phyloP scores from a whole-genome alignment of 2,888 invertebrate species.

The Yponomeuta plumbellus region DNA sequence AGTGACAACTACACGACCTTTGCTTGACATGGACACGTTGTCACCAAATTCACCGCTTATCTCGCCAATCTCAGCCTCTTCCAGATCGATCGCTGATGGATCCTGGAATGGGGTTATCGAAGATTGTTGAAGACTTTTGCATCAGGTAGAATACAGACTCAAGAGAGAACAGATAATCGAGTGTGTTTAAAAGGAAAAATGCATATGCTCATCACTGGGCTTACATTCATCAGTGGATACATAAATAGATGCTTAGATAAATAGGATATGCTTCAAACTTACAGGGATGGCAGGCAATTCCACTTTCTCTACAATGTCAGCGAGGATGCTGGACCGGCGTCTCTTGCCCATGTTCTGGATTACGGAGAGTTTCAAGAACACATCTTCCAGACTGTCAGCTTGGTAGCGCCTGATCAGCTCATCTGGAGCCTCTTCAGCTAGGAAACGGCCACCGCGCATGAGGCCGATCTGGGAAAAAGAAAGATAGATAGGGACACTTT shows the following conservation, averaged over 20 bases:
- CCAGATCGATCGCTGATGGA: constrained; percentile 79
- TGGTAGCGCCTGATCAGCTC: constrained; percentile 83
- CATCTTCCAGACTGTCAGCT: constrained; percentile 85
- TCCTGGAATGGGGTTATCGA: constrained; percentile 46
- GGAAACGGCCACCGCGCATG: constrained; percentile 88
- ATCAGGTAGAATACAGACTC: too few relatives aligned
- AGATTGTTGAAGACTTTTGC: too few relatives aligned
- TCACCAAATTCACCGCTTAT: constrained; percentile 93
- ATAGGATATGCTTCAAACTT: constrained; percentile 32
- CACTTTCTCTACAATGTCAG: constrained; percentile 83
- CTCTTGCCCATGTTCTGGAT: constrained; percentile 89
- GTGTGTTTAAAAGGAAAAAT: too few relatives aligned
- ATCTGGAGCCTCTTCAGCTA: constrained; percentile 90
- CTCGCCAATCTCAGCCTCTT: constrained; percentile 82
- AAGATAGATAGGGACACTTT: background rate
- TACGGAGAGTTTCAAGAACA: constrained; percentile 87
- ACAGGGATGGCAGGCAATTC: constrained; percentile 79
- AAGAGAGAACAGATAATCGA: too few relatives aligned
- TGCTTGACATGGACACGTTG: constrained; percentile 86
- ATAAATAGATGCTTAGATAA: too few relatives aligned
- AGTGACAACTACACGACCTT: constrained; percentile 79
- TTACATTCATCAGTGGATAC: too few relatives aligned
- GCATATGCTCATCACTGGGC: too few relatives aligned
- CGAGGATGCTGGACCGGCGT: constrained; percentile 86
- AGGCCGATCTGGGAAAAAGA: constrained; percentile 81